Base-by-base conservation (phyloP, 2,797 vertebrate genomes). In the Tragopan temminckii region DNA sequence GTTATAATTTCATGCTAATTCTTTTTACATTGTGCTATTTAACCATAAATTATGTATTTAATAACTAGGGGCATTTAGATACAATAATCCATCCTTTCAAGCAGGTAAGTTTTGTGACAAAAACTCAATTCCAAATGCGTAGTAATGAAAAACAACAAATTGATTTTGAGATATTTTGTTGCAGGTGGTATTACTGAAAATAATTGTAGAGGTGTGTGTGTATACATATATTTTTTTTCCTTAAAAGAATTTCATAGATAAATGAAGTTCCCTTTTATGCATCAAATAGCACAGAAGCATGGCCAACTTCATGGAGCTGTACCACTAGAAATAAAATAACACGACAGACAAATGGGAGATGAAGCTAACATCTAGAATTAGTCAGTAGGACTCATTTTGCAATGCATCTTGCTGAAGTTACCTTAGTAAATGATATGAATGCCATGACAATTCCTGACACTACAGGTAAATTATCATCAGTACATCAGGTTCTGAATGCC, bases 21-120 rank as follows among this genome's bases (percentile, higher is more conserved):
- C 48, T 31, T 84, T 81, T 5, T 2, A 78, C 75, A 68, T 86
- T 59, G 64, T 35, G 75, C 4, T 14, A 35, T 93, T 91, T 72
- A 46, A 18, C 76, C 42, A 76, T 59, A 88, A 89, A 52, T 46
- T 90, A 88, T 58, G 23, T 87, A 83, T 48, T 72, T 91, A 59
- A 40, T 61, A 25, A 67, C 58, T 83, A 50, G 71, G 72, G 46
- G 29, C 19, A 76, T 29, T 35, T 83, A 91, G 90, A 71, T 64
- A 45, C 2, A 67, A 8, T 61, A 83, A 88, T 46, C 88, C 23
- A 62, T 64, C 20, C 12, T 24, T 63, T 80, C 78, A 84, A 74
- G 29, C 29, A 62, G 29, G 1, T 21, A 83, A 35, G 5, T 85
- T 93, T 89, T 46, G 40, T 77, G 7, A 52, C 80, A 13, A 55